phyloP scores from a whole-genome alignment of 1,140 invertebrate species.

The Pseudomyrmex sp. region DNA sequence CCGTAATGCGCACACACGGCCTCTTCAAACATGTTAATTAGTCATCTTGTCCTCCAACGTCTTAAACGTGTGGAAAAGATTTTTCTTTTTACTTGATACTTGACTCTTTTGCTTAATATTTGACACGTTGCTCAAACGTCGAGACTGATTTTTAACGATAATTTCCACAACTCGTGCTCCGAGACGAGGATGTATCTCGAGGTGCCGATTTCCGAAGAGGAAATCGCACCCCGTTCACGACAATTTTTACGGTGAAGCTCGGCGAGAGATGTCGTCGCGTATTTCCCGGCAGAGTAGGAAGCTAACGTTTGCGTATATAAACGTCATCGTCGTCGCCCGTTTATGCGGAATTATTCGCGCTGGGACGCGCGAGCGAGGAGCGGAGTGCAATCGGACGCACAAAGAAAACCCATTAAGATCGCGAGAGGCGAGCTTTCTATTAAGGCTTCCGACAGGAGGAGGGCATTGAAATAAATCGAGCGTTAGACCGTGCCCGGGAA shows the following conservation, averaged over 20 bases:
- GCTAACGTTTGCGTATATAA: constrained; percentile 21
- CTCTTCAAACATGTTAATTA: too few species aligned
- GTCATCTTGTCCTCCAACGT: too few species aligned
- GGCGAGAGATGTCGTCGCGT: not conserved
- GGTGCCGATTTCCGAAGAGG: constrained; percentile 38
- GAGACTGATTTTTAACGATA: not conserved
- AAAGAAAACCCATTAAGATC: constrained; percentile 61
- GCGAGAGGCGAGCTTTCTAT: constrained; percentile 58
- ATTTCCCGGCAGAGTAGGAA: constrained; percentile 7
- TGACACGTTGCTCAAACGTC: not conserved
- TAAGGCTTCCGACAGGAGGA: constrained; percentile 52
- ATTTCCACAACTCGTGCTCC: not conserved
- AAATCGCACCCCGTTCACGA: constrained; percentile 30
- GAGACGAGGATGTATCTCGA: constrained; percentile 22
- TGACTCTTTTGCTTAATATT: not conserved
- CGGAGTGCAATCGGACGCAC: constrained; percentile 45
- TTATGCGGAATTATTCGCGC: constrained; percentile 54
- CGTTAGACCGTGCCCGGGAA: constrained; percentile 53
- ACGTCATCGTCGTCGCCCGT: constrained; percentile 12
- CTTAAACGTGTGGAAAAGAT: not conserved
- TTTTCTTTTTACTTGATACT: not conserved
- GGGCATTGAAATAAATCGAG: constrained; percentile 59
- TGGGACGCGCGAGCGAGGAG: constrained; percentile 32
- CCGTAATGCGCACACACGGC: not conserved
- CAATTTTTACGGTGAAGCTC: constrained; percentile 9